Percentiles rank a stretch among this genome's conserved stretches.
phyloP scores from a whole-genome alignment of 1,140 invertebrate species.

The Scaptodrosophila lebanonensis region DNA sequence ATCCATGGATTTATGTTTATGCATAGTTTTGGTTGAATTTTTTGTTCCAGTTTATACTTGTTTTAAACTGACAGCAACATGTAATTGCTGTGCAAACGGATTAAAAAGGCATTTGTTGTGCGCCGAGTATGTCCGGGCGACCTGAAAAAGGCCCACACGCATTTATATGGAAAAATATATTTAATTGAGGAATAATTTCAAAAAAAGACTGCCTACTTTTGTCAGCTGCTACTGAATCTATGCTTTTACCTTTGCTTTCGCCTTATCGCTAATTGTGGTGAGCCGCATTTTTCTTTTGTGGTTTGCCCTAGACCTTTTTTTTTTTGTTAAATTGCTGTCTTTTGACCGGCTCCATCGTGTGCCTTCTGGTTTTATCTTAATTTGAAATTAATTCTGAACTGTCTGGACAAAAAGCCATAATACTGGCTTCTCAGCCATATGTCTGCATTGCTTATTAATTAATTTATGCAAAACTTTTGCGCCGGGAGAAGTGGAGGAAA shows the following conservation, averaged over 20 bases:
- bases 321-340: slow-evolving; percentile 32
- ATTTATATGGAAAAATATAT: too few relatives aligned
- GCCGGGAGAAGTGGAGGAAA: neutral
- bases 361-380: too few relatives aligned
- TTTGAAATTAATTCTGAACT: slow-evolving; percentile 66
- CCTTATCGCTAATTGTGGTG: slow-evolving; percentile 66
- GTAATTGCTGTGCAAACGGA: slow-evolving; percentile 67
- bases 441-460: slow-evolving; percentile 57
- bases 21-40: slow-evolving; percentile 12
- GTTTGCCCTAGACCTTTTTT: neutral
- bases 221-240: too few relatives aligned
- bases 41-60: slow-evolving; percentile 1
- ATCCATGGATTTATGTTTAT: slow-evolving; percentile 73
- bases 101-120: slow-evolving; percentile 74
- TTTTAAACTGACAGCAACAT: slow-evolving; percentile 47
- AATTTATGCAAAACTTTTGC: slow-evolving; percentile 50
- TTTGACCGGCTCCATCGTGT: slow-evolving; percentile 33
- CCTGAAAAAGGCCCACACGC: too few relatives aligned
- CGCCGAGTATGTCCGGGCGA: slow-evolving; percentile 13
- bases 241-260: neutral
- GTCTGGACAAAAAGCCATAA: too few relatives aligned
- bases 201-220: neutral
- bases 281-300: slow-evolving; percentile 20
- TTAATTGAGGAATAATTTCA: slow-evolving; percentile 45
- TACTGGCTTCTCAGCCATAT: too few relatives aligned